phyloP scores from a whole-genome alignment of 2,888 invertebrate genomes.

The Heliconius charithonia region DNA sequence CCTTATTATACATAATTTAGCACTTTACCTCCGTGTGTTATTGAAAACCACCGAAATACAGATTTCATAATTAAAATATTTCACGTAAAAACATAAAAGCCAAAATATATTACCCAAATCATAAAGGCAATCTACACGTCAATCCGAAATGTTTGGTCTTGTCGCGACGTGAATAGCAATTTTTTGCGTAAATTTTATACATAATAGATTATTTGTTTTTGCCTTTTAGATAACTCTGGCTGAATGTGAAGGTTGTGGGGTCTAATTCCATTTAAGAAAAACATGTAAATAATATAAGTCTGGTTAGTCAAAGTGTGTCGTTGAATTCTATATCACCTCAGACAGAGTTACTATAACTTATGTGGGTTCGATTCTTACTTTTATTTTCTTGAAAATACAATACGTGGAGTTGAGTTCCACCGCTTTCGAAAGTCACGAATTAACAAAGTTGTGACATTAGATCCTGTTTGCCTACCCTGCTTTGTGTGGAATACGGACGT shows the following conservation, averaged over 20 bases:
- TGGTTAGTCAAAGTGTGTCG: too few species aligned
- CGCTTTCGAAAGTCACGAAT: neutral
- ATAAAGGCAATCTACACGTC: conserved; percentile 19
- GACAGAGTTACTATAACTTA: too few species aligned
- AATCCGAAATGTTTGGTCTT: conserved; percentile 14
- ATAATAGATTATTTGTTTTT: neutral
- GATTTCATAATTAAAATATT: conserved; percentile 25
- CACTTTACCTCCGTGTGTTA: neutral
- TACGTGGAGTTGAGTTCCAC: neutral
- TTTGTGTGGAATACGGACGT: neutral
- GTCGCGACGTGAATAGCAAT: neutral
- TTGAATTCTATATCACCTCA: too few species aligned
- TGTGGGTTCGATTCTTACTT: neutral
- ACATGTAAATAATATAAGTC: neutral
- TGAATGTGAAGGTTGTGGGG: neutral
- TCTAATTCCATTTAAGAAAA: neutral
- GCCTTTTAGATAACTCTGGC: neutral
- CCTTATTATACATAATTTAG: neutral
- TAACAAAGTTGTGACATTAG: neutral
- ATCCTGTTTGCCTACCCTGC: neutral
- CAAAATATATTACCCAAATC: conserved; percentile 12
- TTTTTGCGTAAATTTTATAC: neutral
- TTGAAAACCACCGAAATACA: conserved; percentile 3
- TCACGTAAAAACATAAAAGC: conserved; percentile 15
- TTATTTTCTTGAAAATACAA: neutral